Percentiles rank a stretch among this genome's conserved stretches.
phyloP scores from a whole-genome alignment of 2,888 invertebrate genomes.

The Laothoe populi region DNA sequence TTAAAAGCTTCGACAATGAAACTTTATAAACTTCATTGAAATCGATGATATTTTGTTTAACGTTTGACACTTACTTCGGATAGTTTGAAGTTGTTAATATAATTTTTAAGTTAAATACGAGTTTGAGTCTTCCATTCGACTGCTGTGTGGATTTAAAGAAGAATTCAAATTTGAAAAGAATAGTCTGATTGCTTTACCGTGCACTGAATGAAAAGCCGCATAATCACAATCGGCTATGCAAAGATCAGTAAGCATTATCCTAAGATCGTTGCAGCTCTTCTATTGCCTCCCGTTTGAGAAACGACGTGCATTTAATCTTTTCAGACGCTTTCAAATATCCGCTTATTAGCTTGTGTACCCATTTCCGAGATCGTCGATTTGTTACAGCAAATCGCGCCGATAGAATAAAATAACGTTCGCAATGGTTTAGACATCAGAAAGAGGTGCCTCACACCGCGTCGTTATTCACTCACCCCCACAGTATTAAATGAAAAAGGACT shows the following conservation, averaged over 20 bases:
- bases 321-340: conserved; percentile 76
- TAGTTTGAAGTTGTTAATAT: conserved; percentile 10
- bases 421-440: conserved; percentile 59
- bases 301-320: conserved; percentile 78
- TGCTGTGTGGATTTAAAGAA: conserved; percentile 3
- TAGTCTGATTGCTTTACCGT: not conserved
- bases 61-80: conserved; percentile 10
- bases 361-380: conserved; percentile 78
- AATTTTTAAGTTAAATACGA: not conserved
- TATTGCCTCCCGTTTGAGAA: conserved; percentile 66
- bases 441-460: conserved; percentile 46
- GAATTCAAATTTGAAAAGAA: not conserved
- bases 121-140: not conserved
- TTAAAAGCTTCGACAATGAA: conserved; percentile 43
- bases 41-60: conserved; percentile 13
- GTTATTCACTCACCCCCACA: conserved; percentile 51
- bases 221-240: conserved; percentile 40
- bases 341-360: conserved; percentile 81
- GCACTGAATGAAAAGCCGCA: not conserved
- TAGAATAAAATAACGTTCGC: conserved; percentile 69
- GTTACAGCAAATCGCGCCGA: conserved; percentile 73
- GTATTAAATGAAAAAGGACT: conserved; percentile 46
- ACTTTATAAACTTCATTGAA: conserved; percentile 26
- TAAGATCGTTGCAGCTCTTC: conserved; percentile 54
- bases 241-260: conserved; percentile 55